Evolutionary conservation across 2,113 vertebrate species (phyloP), one percentile per base, ranked within the genome.

Genomic region (Carollia perspicillata): DNA sequence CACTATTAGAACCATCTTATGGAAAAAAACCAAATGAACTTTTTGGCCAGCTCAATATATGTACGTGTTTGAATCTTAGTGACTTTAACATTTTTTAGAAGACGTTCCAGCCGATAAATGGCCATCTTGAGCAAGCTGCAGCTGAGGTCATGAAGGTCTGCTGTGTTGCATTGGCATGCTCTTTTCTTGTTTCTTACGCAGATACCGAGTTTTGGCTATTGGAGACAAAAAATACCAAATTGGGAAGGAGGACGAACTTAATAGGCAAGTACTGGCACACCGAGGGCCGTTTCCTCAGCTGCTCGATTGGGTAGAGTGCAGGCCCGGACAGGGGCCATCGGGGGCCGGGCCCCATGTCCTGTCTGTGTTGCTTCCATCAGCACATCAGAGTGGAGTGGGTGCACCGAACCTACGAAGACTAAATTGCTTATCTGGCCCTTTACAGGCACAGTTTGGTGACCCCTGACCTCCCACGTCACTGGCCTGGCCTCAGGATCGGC

Each of bases 141-240:
- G 5, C 69, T 71, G 4, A 7, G 3, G 53, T 11, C 11, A 3
- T 14, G n/a, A 13, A 26, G 16, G 3, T 2, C 26, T 1, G 8
- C 68, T 75, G 9, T 35, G 63, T 26, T 8, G 44, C 37, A 8
- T 22, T 63, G 14, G 58, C 12, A 10, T 42, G 42, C 42, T n/a
- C 37, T 93, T 63, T 94, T 71, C 72, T n/a, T 89, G 9, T 94
- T 79, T 87, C 88, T 71, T 69, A 0, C 5, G 5, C 97, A 99
- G 99, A 55, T 99, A 99, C 96, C 99, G 98, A 79, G 99, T 99
- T 85, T 97, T 99, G 89, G 98, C 98, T 0, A 99, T 99, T 0
- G 99, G 99, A 14, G 98, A 98, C 20, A 98, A 98, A 30, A 98
- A 93, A 11, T 84, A 91, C 49, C 98, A 97, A 37, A 83, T 77